Percentiles rank a stretch among this genome's conserved stretches.
These are phyloP conservation scores for Ranitomeya imitator DNA, from an alignment of 2,113 vertebrate genomes.

Conservation along the genomic window DNA sequence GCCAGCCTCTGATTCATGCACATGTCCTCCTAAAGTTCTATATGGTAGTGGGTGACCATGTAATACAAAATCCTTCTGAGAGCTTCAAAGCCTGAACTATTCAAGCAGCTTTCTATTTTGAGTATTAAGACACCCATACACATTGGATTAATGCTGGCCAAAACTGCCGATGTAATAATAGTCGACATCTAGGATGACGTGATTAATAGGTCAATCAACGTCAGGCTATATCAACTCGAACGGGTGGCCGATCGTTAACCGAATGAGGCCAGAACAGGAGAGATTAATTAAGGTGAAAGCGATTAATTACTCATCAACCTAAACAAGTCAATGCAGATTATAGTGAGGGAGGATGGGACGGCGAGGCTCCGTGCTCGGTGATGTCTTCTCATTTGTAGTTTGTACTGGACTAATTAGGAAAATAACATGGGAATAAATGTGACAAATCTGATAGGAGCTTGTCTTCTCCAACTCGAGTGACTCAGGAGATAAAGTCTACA, in stretches of 20 bases:
- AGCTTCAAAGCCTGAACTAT: too few relatives aligned
- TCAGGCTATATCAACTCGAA: neutral
- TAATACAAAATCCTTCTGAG: too few relatives aligned
- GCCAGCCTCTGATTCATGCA: too few relatives aligned
- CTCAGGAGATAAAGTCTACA: too few relatives aligned
- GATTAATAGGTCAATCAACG: neutral
- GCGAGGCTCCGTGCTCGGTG: neutral
- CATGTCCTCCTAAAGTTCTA: too few relatives aligned
- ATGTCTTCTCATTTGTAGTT: neutral
- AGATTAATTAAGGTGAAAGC: neutral
- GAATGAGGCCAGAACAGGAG: neutral
- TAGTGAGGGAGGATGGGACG: neutral
- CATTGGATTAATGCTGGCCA: too few relatives aligned
- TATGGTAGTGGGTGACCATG: too few relatives aligned
- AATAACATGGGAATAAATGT: neutral
- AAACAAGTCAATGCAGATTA: conserved; percentile 12
- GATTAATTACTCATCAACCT: neutral
- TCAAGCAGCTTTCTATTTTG: too few relatives aligned
- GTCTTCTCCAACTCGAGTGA: too few relatives aligned
- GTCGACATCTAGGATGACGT: neutral
- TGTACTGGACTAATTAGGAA: neutral
- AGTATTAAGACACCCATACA: too few relatives aligned
- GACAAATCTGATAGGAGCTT: neutral
- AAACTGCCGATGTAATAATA: neutral
- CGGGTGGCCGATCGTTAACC: neutral